These are phyloP conservation scores for Cistogaster globosa DNA, from an alignment of 2,888 invertebrate genomes.

Conservation along the genomic window DNA sequence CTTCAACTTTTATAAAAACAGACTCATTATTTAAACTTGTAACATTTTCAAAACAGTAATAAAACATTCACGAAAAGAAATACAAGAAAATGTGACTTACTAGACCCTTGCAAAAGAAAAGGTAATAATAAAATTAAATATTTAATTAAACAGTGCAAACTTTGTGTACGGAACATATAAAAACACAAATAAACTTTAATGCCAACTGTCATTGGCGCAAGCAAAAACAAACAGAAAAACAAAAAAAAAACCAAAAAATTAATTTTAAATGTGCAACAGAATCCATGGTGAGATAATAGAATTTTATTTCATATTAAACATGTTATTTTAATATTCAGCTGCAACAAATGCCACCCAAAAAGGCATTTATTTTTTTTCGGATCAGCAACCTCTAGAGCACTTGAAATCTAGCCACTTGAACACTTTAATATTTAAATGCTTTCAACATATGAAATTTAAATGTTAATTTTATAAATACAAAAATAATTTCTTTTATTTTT, in stretches of 20 bases:
- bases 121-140: conserved; percentile 12
- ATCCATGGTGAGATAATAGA: conserved; percentile 9
- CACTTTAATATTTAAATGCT: background rate
- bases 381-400: conserved; percentile 31
- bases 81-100: conserved; percentile 32
- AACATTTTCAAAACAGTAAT: background rate
- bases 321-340: conserved; percentile 18
- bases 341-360: conserved; percentile 37
- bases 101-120: background rate
- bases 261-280: conserved; percentile 2
- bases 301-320: background rate
- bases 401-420: conserved; percentile 46
- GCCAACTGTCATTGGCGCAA: conserved; percentile 48
- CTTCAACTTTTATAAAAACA: conserved; percentile 8
- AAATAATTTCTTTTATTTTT: conserved; percentile 19
- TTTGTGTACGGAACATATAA: background rate
- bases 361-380: background rate
- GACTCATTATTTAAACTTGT: conserved; percentile 6
- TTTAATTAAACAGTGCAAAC: background rate
- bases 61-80: background rate
- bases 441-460: conserved; percentile 1
- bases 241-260: too few species aligned
- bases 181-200: background rate
- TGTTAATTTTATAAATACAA: conserved; percentile 7
- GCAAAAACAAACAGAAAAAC: background rate